Conservation (phyloP, 2,888 invertebrate genomes). For the Gymnoscelis rufifasciata region DNA sequence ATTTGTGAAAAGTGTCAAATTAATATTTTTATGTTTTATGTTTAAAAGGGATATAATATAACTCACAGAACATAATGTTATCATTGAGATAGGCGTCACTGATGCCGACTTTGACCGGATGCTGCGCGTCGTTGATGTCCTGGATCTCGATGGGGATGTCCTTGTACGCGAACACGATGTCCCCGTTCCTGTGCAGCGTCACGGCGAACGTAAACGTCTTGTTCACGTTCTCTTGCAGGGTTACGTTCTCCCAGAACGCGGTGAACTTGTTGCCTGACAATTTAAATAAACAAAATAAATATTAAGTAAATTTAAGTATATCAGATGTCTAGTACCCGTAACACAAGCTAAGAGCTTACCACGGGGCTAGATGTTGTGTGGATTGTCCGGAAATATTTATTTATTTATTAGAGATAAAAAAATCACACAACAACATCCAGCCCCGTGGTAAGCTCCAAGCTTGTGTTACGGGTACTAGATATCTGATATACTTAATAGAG, state of each 20-base stretch:
- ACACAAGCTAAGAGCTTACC: too few relatives aligned
- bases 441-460: too few relatives aligned
- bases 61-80: constrained; percentile 89
- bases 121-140: constrained; percentile 88
- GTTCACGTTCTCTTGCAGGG: constrained; percentile 86
- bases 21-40: not conserved
- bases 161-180: constrained; percentile 95
- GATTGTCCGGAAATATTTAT: too few relatives aligned
- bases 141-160: constrained; percentile 87
- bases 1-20: too few relatives aligned
- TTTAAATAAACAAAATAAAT: constrained; percentile 1
- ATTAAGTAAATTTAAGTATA: too few relatives aligned
- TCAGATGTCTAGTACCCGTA: too few relatives aligned
- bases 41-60: not conserved
- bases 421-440: too few relatives aligned
- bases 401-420: too few relatives aligned
- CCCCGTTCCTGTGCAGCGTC: constrained; percentile 90
- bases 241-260: constrained; percentile 96
- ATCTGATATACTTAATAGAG: too few relatives aligned
- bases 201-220: constrained; percentile 95
- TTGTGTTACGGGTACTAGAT: too few relatives aligned
- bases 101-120: constrained; percentile 98
- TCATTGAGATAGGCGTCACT: constrained; percentile 98
- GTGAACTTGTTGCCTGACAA: constrained; percentile 90
- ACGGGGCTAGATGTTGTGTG: too few relatives aligned